Base-by-base conservation (phyloP, 2,797 vertebrate species). In the Myotis vivesi region DNA sequence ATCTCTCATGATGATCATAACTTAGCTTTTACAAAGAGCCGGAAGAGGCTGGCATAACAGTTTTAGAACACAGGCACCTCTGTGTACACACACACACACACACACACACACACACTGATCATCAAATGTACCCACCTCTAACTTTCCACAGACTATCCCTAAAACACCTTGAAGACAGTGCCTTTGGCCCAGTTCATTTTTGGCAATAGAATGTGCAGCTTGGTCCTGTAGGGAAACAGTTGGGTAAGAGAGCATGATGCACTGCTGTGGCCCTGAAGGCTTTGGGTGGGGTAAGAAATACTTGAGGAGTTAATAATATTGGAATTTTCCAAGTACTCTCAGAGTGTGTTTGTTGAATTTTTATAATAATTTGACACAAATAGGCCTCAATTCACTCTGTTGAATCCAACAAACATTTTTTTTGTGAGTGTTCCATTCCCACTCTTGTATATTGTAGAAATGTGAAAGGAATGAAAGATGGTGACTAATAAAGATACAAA, bases 311-410 rank as follows among this genome's bases (percentile, higher is more conserved):
- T 87, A 41, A 57, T 72, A 64, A 89, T 38, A 66, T 28, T 41
- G 11, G 16, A 11, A 82, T 93, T 80, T 89, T 28, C 80, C 66
- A 87, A 71, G 71, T 75, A 22, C 44, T 73, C 44, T 86, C 68
- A 59, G 59, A 33, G 17, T 87, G 33, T 82, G 10, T 68, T 93
- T 93, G 62, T 62, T 92, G 41, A 94, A 38, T 72, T 80, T 96
- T 87, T 79, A 12, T 82, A 90, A 62, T 96, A 44, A 71, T 73
- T 80, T 92, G 72, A 94, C n/a, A 23, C 64, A 79, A 92, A 46
- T 89, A 66, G 57, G 33, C 20, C 25, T 75, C 15, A 79, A 0
- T 85, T 89, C n/a, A 64, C 33, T 22, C 33, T 62, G 0, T 25
- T 92, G 69, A 91, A 87, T 79, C 81, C n/a, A 83, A 8, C 36